phyloP scores from a whole-genome alignment of 2,888 invertebrate genomes.

The Idaea aversata region DNA sequence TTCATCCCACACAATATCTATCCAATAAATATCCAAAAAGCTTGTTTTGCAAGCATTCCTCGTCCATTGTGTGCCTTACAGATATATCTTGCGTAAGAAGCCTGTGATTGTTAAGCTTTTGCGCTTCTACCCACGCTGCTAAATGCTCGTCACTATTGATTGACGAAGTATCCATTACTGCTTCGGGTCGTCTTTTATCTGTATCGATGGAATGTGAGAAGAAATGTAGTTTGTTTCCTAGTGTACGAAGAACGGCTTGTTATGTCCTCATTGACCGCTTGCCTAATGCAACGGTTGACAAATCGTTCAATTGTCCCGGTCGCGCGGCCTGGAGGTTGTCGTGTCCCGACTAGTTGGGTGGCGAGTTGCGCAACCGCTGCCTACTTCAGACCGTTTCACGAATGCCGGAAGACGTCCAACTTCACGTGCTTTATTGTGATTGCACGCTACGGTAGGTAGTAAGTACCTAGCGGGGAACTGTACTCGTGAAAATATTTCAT shows the following conservation, averaged over 20 bases:
- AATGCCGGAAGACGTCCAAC: slow-evolving; percentile 71
- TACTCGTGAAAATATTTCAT: slow-evolving; percentile 48
- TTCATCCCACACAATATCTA: slow-evolving; percentile 77
- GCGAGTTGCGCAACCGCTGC: slow-evolving; percentile 62
- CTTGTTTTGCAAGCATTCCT: slow-evolving; percentile 74
- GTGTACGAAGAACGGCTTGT: slow-evolving; percentile 47
- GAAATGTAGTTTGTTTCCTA: slow-evolving; percentile 47
- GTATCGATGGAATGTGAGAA: slow-evolving; percentile 51
- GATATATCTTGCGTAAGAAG: slow-evolving; percentile 76
- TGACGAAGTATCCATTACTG: slow-evolving; percentile 67
- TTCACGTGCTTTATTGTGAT: slow-evolving; percentile 71
- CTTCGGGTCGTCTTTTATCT: slow-evolving; percentile 50
- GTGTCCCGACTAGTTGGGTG: slow-evolving; percentile 62
- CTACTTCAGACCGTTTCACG: slow-evolving; percentile 56
- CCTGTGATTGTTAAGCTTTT: slow-evolving; percentile 63
- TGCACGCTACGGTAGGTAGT: slow-evolving; percentile 43
- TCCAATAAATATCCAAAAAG: slow-evolving; percentile 80
- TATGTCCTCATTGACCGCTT: slow-evolving; percentile 60
- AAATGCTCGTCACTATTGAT: slow-evolving; percentile 58
- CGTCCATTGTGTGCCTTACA: slow-evolving; percentile 72
- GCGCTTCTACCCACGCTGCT: slow-evolving; percentile 61
- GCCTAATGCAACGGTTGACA: slow-evolving; percentile 72
- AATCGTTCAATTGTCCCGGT: slow-evolving; percentile 76
- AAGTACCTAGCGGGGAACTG: slow-evolving; percentile 43
- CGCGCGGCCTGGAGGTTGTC: slow-evolving; percentile 56